Evolutionary conservation across 2,888 invertebrate species (phyloP), one percentile per base, ranked within the genome.

Genomic region (Morpho achilles): DNA sequence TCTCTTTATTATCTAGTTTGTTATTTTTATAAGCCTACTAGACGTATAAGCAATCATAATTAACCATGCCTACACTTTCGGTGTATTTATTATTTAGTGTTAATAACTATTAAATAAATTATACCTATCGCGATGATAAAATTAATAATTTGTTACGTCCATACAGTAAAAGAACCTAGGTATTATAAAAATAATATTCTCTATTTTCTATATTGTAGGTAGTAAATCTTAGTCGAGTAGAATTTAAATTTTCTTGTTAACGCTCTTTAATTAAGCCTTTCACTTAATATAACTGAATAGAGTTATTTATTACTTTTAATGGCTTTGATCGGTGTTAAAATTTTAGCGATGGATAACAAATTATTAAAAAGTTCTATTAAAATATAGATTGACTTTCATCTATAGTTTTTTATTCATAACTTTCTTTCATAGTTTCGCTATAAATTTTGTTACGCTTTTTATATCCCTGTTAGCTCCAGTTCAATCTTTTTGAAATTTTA

Each of bases 231-330:
- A 39, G 2, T 10, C 32, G 40, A 8, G 32, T 3, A 45, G 9
- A 56, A 22, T 44, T n/a, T n/a, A 44, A 53, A 45, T 46, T n/a
- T 22, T 40, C 7, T 46, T 53, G 55, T 61, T 53, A 61, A 50
- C 48, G 45, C n/a, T 53, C 23, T 53, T 53, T 58, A 58, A 61
- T 59, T 56, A 56, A 59, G 47, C 61, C 61, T 61, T 61, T 61
- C 61, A 59, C 61, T 56, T 47, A 56, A 8, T 51, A 56, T 58
- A 53, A 61, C 56, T 51, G 51, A 62, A 54, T 60, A 46, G 54
- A 62, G 53, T 60, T 57, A 62, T 62, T 59, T 62, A 60, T 58
- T 49, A 59, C 53, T 54, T 59, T 60, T 62, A 57, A 59, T 57
- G 52, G 51, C 42, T 57, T 49, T 56, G 52, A 59, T 53, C 40